These are phyloP conservation scores for Corythoichthys haematopterus DNA, from an alignment of 2,113 vertebrate species.

Conservation along the genomic window DNA sequence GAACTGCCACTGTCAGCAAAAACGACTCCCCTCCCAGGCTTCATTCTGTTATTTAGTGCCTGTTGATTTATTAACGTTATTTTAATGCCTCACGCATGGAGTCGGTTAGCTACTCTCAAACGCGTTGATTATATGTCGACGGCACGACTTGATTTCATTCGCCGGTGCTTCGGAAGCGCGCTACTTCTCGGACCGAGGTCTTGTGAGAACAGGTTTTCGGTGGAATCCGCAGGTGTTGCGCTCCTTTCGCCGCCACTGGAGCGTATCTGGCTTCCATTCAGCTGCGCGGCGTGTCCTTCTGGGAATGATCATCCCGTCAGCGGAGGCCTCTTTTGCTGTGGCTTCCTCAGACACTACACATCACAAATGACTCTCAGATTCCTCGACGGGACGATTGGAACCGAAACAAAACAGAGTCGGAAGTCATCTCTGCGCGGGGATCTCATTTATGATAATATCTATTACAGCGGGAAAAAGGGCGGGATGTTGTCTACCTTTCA, in stretches of 20 bases:
- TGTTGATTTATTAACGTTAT: not conserved
- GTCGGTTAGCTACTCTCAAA: conserved; percentile 31
- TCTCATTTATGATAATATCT: conserved; percentile 68
- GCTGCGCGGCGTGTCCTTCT: conserved; percentile 45
- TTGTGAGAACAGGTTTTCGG: not conserved
- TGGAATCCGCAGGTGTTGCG: conserved; percentile 54
- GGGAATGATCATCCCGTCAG: conserved; percentile 54
- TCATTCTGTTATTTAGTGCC: conserved; percentile 18
- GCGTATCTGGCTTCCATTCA: conserved; percentile 47
- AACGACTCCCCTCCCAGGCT: not conserved
- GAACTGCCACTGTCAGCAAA: conserved; percentile 38
- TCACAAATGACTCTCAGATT: conserved; percentile 51
- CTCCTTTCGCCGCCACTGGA: conserved; percentile 53
- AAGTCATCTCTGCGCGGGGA: conserved; percentile 28
- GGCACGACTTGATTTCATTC: conserved; percentile 5
- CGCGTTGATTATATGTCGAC: conserved; percentile 10
- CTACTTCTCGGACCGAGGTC: not conserved
- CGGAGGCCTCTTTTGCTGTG: conserved; percentile 37
- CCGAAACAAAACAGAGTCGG: conserved; percentile 41
- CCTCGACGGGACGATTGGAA: conserved; percentile 21
- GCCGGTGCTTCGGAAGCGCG: not conserved
- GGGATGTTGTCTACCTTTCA: conserved; percentile 71
- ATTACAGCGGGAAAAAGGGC: conserved; percentile 47
- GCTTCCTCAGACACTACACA: conserved; percentile 45
- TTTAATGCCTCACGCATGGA: conserved; percentile 24